These are phyloP conservation scores for Eriosoma lanigerum DNA, from an alignment of 1,140 invertebrate genomes.

Conservation along the genomic window DNA sequence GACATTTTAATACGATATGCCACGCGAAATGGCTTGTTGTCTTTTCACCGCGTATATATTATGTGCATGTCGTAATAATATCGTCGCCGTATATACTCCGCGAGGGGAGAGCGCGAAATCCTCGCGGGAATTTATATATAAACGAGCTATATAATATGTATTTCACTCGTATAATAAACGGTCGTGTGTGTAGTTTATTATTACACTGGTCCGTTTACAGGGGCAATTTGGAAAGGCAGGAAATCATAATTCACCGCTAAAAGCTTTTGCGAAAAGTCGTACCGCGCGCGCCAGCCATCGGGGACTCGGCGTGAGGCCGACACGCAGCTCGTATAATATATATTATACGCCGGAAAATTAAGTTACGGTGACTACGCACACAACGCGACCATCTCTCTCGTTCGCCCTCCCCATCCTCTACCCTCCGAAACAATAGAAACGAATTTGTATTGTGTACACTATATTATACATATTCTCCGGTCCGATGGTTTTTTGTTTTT, in stretches of 20 bases:
- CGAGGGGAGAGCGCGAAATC: constrained; percentile 2
- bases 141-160: neutral
- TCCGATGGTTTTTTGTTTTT: neutral
- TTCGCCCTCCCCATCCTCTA: no score
- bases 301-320: no score
- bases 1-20: no score
- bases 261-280: constrained; percentile 49
- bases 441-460: no score
- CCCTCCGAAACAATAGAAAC: no score
- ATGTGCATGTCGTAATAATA: neutral
- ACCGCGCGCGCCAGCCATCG: no score
- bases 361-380: constrained; percentile 39
- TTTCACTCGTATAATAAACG: neutral
- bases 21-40: neutral
- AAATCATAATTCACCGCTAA: constrained; percentile 51
- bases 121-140: neutral
- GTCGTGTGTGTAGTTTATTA: constrained; percentile 29
- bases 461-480: neutral
- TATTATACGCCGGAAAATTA: constrained; percentile 12
- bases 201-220: constrained; percentile 46
- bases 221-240: constrained; percentile 41
- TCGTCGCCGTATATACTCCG: neutral
- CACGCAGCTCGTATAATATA: neutral
- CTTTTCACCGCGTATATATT: neutral
- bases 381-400: neutral